phyloP scores from a whole-genome alignment of 1,140 invertebrate genomes.

The Cydia strobilella region DNA sequence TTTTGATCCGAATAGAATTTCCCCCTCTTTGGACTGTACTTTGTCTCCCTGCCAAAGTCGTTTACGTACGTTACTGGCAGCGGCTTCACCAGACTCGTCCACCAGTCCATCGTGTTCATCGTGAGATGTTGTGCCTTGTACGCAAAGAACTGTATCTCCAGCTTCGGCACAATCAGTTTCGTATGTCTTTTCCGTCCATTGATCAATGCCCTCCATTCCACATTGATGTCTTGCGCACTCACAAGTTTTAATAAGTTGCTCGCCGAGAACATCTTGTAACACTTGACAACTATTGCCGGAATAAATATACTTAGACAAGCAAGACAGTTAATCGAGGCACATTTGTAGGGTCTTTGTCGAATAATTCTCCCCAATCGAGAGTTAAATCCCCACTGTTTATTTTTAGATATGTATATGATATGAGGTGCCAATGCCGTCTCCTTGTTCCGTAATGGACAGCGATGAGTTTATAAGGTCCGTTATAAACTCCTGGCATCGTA shows the following conservation, averaged over 20 bases:
- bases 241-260: constrained; percentile 36
- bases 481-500: no score
- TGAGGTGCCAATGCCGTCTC: no score
- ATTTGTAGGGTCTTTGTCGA: no score
- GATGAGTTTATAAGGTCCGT: no score
- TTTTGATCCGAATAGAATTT: neutral
- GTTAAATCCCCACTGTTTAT: no score
- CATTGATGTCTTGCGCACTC: constrained; percentile 39
- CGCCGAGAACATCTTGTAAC: constrained; percentile 41
- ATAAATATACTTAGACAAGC: constrained; percentile 45
- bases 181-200: neutral
- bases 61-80: constrained; percentile 21
- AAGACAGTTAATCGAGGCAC: constrained; percentile 38
- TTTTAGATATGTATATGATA: no score
- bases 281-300: constrained; percentile 43
- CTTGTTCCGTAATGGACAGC: no score
- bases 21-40: constrained; percentile 14
- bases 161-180: constrained; percentile 38
- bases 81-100: constrained; percentile 33
- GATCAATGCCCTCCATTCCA: constrained; percentile 31
- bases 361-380: no score
- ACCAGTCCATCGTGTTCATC: constrained; percentile 27
- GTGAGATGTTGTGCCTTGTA: constrained; percentile 36
- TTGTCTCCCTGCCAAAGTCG: constrained; percentile 27
- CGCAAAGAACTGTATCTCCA: constrained; percentile 39